Base-by-base conservation (phyloP, 2,888 invertebrate genomes). In the Chirona hameri region DNA sequence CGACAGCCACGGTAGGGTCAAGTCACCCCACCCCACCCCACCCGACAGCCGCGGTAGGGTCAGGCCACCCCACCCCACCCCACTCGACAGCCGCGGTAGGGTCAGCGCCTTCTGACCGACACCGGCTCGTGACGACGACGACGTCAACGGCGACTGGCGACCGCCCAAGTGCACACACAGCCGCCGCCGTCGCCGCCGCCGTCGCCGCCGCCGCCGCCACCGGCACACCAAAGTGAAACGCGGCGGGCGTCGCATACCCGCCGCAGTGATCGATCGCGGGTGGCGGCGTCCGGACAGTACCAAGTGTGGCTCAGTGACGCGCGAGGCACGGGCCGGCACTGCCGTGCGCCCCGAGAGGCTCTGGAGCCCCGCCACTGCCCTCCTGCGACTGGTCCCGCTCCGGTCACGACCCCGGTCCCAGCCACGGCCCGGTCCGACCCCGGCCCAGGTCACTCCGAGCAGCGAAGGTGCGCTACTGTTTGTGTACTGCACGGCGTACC, bases 231-330 rank as follows among this genome's bases (percentile, higher is more conserved):
- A 27, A 69, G 72, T 72, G 72, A 72, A 72, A 29, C 72, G 60
- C 60, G 31, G 72, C 31, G 31, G 72, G 2, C 72, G 72, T 31
- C 72, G 72, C 72, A 72, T 72, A 31, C 15, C 65, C 31, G 29
- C 72, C 72, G 72, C 72, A 72, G 72, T 72, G 72, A 72, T 72
- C 72, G 27, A 72, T 72, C 27, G 72, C 0, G 15, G 18, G 72
- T 72, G 31, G 1, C 31, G 31, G 72, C 72, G 31, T 14, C 4
- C 72, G 72, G 72, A 15, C 29, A 27, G 65, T 12, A 10, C 27
- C 3, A 2, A 10, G 65, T 9, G 65, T 65, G n/a, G 65, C 27
- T 24, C 65, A 65, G 65, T 27, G 9, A n/a, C 27, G 65, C 52
- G 65, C 52, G 52, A 1, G 12, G 52, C 52, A 52, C 52, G 15